Evolutionary conservation across 2,797 vertebrate species (phyloP).

Genomic region (Arnoldichthys spilopterus): DNA sequence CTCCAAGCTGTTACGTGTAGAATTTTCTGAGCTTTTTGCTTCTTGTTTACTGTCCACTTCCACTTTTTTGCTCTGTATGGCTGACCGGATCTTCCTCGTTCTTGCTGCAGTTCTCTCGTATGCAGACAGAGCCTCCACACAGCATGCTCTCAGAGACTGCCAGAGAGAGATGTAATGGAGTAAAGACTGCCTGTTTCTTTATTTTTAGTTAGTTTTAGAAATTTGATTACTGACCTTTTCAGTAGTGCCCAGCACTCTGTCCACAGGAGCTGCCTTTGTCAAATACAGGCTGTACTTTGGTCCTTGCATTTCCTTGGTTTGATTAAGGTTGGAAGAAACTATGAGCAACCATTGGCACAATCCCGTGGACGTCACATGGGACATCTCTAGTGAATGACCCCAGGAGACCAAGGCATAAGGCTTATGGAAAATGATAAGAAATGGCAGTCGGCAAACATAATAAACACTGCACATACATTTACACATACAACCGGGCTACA

Average conservation of each 20-base stretch:
- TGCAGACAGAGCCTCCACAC: conserved; percentile 62
- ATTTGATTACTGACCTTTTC: conserved; percentile 45
- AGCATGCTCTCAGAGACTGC: conserved; percentile 71
- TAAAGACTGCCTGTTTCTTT: conserved; percentile 9
- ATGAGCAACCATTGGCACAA: conserved; percentile 77
- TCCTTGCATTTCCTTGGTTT: conserved; percentile 13
- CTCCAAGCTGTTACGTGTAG: not conserved
- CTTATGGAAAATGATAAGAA: conserved; percentile 63
- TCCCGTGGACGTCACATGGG: conserved; percentile 63
- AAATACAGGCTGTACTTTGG: conserved; percentile 72
- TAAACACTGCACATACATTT: not conserved
- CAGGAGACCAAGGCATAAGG: conserved; percentile 81
- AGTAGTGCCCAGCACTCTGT: not conserved
- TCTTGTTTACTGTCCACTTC: not conserved
- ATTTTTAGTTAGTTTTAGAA: conserved; percentile 30
- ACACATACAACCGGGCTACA: not conserved
- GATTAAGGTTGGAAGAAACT: conserved; percentile 35
- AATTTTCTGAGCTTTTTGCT: conserved; percentile 8
- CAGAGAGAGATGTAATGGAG: conserved; percentile 17
- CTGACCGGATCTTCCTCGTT: conserved; percentile 52
- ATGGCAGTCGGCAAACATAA: not conserved
- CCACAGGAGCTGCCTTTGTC: conserved; percentile 49
- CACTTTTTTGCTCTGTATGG: not conserved
- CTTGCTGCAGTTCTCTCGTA: conserved; percentile 31
- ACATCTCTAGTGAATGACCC: conserved; percentile 82